Conservation (phyloP, 2,797 vertebrate species). For the Acanthis flammea region DNA sequence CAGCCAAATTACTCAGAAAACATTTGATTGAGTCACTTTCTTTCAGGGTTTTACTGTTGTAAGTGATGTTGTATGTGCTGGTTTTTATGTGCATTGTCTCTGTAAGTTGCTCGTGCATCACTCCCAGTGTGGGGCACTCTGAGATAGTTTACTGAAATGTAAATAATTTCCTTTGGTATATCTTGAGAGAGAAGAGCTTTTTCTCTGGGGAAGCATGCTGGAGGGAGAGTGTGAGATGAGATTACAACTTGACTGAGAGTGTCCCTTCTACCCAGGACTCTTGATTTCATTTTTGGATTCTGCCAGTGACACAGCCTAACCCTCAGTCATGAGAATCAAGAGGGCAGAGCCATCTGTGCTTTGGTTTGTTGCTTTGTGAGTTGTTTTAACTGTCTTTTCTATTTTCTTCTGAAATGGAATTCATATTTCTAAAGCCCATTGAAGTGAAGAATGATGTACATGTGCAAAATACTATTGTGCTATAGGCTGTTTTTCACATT, state of each 20-base stretch:
- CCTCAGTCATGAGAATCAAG: not conserved
- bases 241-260: not conserved
- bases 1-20: not conserved
- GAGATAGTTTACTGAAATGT: not conserved
- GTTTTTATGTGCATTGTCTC: not conserved
- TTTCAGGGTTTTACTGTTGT: not conserved
- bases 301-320: not conserved
- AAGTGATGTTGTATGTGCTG: not conserved
- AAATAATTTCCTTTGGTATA: not conserved
- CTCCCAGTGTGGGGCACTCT: not conserved
- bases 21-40: not conserved
- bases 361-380: not conserved
- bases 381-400: not conserved
- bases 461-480: not conserved
- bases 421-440: not conserved
- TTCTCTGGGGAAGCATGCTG: not conserved
- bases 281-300: not conserved
- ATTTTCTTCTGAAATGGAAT: not conserved
- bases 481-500: not conserved
- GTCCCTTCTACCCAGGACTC: not conserved
- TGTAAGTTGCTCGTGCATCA: not conserved
- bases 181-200: not conserved
- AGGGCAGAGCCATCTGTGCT: not conserved
- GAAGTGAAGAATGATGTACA: not conserved
- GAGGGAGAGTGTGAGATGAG: not conserved